Base-by-base conservation (phyloP, 2,888 invertebrate genomes). In the Drosophila nr. perissopoda region DNA sequence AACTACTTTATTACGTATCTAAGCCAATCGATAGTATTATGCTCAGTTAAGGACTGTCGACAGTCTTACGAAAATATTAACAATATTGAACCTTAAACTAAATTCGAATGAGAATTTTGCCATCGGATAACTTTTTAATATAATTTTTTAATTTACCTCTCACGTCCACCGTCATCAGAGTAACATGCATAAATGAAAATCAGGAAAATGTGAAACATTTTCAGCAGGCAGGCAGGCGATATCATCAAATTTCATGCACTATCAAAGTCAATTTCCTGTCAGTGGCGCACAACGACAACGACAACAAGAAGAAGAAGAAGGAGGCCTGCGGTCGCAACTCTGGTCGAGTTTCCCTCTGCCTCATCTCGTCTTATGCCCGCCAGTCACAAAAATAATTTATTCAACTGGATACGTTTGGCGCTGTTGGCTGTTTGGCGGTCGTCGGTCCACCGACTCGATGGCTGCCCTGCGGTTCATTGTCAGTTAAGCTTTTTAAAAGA, bases 401-500 rank as follows among this genome's bases (percentile, higher is more conserved):
- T 90, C 87, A 89, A 83, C 87, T 89, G 83, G 76, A 81, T 81
- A 87, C 79, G 76, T 74, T 74, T 83, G 87, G 68, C 65, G 83
- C 80, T 67, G 80, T 70, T 56, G 71, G 82, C 82, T 60, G 75
- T 45, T 71, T 56, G 79, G 73, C 65, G 63, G 67, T 69, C 73
- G 65, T 54, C n/a, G n/a, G 56, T 27, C 38, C 56, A 38, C 56
- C 56, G 27, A 56, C n/a, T 56, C 38, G 51, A 21, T 63, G 78
- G 64, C 89, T 90, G 88, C 87, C 86, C 90, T 87, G 86, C 90
- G 90, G 86, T 87, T 87, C 86, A 87, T 90, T 87, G 90, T 87
- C 83, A 81, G 82, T 85, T 89, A 83, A 90, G 90, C 88, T 86
- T 86, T 84, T 80, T 79, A 80, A 83, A 90, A 89, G 83, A 90